Evolutionary conservation across 2,888 invertebrate species (phyloP), one percentile per base, ranked within the genome.

Genomic region (Emmelina monodactyla): DNA sequence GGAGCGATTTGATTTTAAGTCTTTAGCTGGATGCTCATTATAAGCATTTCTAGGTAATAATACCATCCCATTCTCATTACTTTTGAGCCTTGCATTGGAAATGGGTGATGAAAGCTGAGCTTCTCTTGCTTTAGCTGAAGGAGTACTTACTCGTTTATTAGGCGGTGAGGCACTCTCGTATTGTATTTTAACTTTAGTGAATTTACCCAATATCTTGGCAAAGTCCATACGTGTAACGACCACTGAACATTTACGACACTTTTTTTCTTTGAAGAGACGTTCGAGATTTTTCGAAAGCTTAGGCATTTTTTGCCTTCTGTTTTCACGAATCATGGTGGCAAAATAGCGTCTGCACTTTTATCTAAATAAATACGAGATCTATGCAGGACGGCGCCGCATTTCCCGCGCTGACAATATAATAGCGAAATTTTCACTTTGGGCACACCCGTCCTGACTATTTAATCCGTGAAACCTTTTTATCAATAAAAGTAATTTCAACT

Each of bases 11-110:
- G 40, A 22, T 43, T 58, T 68, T 7, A 55, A 32, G 11, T 61
- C 56, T 46, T 67, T 69, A 3, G 57, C 56, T 33, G 73, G 67
- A 39, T 67, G 62, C 40, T 58, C 53, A 42, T 53, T 72, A 37
- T 63, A 61, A n/a, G 61, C 58, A 39, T 62, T 65, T 46, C 62
- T 64, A 33, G 61, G 69, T 32, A 67, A 38, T 16, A 67, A 52
- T 10, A 78, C 68, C 68, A 75, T 69, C n/a, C 80, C 80, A 63
- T 81, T 80, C 46, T 79, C 80, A 45, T 71, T 78, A 30, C 54
- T 61, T 56, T 69, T 76, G 53, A 73, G 49, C 38, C 63, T 68
- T 3, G 66, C 41, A 49, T 59, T 67, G 32, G 60, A 43, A 39
- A 5, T 29, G 2, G 29, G 29, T 4, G 29, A 14, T 5, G 12